Conservation (phyloP, 64 coral and sea anemone genomes). For the Actinia tenebrosa region DNA sequence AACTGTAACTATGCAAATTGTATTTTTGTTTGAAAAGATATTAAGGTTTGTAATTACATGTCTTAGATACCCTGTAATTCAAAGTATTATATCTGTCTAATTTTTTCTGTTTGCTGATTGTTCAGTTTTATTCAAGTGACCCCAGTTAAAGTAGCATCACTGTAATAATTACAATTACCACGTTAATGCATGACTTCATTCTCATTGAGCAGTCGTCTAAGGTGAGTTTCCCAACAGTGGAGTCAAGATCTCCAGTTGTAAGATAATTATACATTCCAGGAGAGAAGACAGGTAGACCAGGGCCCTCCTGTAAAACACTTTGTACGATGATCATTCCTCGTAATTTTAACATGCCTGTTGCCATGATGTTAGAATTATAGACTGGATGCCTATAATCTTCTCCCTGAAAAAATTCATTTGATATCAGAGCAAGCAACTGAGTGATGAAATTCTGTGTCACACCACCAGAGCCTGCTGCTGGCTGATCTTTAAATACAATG, state of each 20-base stretch:
- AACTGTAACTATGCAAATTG: constrained; percentile 17
- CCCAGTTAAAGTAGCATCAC: neutral
- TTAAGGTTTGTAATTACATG: neutral
- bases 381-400: constrained; percentile 28
- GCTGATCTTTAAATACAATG: constrained; percentile 33
- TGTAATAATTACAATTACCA: constrained; percentile 23
- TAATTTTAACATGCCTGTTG: constrained; percentile 34
- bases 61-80: neutral
- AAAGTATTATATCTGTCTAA: neutral
- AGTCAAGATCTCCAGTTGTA: constrained; percentile 11
- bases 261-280: constrained; percentile 16
- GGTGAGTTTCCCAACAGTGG: neutral
- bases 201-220: neutral
- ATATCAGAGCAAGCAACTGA: constrained; percentile 29
- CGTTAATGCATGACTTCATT: constrained; percentile 4
- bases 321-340: constrained; percentile 24
- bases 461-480: constrained; percentile 37
- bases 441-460: constrained; percentile 28
- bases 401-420: constrained; percentile 31
- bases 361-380: constrained; percentile 38
- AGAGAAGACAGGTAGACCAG: constrained; percentile 36
- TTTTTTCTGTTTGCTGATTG: neutral
- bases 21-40: constrained; percentile 7
- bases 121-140: neutral
- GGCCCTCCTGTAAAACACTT: constrained; percentile 26